phyloP scores from a whole-genome alignment of 2,113 vertebrate genomes.

The Eptesicus fuscus region DNA sequence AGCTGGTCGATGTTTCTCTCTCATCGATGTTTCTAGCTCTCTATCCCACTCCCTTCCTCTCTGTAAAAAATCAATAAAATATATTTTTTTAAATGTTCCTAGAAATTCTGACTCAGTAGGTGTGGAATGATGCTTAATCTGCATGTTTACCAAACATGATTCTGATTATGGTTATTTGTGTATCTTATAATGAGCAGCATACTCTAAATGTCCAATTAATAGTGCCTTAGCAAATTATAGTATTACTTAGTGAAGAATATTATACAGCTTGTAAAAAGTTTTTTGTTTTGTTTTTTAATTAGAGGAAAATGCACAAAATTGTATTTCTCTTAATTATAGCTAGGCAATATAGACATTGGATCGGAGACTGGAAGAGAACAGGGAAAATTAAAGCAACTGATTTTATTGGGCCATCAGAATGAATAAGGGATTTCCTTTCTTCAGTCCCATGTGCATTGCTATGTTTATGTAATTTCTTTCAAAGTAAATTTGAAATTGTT shows the following conservation, averaged over 20 bases:
- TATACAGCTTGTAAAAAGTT: neutral
- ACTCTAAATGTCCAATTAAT: neutral
- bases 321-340: neutral
- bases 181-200: neutral
- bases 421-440: neutral
- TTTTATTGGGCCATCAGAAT: neutral
- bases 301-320: neutral
- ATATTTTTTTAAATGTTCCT: neutral
- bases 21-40: too few relatives aligned
- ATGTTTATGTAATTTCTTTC: constrained; percentile 18
- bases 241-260: neutral
- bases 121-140: neutral
- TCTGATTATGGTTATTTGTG: neutral
- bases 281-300: neutral
- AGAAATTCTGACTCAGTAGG: neutral
- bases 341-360: neutral
- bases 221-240: neutral
- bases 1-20: too few relatives aligned
- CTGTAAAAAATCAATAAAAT: too few relatives aligned
- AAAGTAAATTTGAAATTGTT: constrained; percentile 46
- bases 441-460: neutral
- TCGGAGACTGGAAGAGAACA: neutral
- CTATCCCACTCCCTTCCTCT: too few relatives aligned
- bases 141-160: neutral
- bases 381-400: neutral